Base-by-base conservation (phyloP, 1,140 invertebrate species). In the Vanessa tameamea region DNA sequence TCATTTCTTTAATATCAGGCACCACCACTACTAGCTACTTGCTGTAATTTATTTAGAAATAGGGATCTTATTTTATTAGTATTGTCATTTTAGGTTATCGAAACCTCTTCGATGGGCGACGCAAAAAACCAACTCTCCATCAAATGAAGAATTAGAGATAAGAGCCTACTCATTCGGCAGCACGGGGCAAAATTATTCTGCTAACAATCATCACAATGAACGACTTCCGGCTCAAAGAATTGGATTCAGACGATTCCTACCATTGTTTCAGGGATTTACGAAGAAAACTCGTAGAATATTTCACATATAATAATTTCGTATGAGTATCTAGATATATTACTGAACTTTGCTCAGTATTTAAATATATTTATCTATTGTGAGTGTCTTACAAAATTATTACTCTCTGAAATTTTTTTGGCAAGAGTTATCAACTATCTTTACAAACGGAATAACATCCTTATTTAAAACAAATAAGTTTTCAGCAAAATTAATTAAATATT, bases 21-120 rank as follows among this genome's bases (percentile, higher is more conserved):
- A n/a, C n/a, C n/a, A n/a, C n/a, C n/a, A n/a, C n/a, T n/a, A n/a
- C n/a, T n/a, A n/a, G n/a, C n/a, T n/a, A n/a, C n/a, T n/a, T n/a
- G 20, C 20, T 31, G 6, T 31, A 31, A 3, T 31, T 31, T 31
- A 31, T 31, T 31, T 31, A 31, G 26, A 31, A 31, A 31, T 31
- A 31, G 26, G 37, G 9, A 43, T 5, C 37, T 43, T 43, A 43
- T 43, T 8, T 9, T 43, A 43, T 43, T 11, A 43, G 37, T 43
- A 1, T 55, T 68, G 16, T 16, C 12, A 51, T 47, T 71, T 55
- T 72, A 91, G 89, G 65, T 78, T 91, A 78, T 86, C 89, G n/a
- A 91, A 91, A 76, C 89, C 89, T 8, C 69, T 90, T 47, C 86
- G 89, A 11, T 90, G 87, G 88, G 88, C 82, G 8, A 81, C 88